phyloP scores from a whole-genome alignment of 2,113 vertebrate species.

The Nymphicus hollandicus region DNA sequence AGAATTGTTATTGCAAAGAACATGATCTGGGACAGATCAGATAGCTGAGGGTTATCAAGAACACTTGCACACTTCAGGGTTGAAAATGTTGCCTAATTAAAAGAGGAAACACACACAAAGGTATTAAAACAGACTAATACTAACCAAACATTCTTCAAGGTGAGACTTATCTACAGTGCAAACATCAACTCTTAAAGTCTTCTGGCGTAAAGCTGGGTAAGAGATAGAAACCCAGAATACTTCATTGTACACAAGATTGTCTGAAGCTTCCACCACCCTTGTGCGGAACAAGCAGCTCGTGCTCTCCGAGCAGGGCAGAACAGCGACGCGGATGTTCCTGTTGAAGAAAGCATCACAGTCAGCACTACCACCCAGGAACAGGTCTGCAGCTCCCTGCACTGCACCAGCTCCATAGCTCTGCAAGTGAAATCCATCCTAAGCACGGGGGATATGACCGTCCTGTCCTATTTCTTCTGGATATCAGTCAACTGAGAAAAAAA shows the following conservation, averaged over 20 bases:
- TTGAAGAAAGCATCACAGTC: neutral
- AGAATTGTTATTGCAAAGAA: neutral
- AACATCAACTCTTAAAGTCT: constrained; percentile 90
- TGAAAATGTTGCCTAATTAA: neutral
- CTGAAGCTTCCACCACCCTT: constrained; percentile 69
- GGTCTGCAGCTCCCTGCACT: neutral
- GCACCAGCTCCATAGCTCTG: neutral
- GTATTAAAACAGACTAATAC: constrained; percentile 1
- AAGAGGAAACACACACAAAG: neutral
- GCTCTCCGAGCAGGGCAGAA: constrained; percentile 88
- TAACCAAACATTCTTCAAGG: constrained; percentile 88
- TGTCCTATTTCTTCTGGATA: neutral
- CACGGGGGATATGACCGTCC: neutral
- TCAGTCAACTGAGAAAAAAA: neutral
- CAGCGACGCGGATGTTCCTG: constrained; percentile 85
- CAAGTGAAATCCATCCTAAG: neutral
- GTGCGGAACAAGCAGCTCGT: constrained; percentile 91
- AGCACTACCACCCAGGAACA: neutral
- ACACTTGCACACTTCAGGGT: neutral
- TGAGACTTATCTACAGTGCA: constrained; percentile 81
- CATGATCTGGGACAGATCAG: neutral
- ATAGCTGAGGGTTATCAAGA: neutral
- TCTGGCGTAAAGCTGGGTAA: constrained; percentile 85
- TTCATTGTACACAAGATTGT: constrained; percentile 83
- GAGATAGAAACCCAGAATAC: constrained; percentile 87